phyloP scores from a whole-genome alignment of 2,888 invertebrate genomes.

The Argynnis bischoffii region DNA sequence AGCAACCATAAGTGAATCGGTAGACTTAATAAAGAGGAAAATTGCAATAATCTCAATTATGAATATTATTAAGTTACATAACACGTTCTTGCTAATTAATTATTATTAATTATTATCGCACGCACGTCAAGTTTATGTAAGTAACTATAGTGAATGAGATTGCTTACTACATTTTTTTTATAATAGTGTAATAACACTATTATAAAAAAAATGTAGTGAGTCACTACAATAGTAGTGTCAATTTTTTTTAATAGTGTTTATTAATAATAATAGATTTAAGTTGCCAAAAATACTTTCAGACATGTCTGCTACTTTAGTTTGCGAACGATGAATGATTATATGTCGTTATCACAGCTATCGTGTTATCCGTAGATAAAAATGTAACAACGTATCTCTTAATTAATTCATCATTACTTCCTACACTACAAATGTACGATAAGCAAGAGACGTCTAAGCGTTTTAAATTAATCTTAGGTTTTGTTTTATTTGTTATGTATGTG shows the following conservation, averaged over 20 bases:
- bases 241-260: too few relatives aligned
- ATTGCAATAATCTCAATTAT: too few relatives aligned
- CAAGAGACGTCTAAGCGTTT: not conserved
- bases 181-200: too few relatives aligned
- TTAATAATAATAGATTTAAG: too few relatives aligned
- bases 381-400: conserved; percentile 37
- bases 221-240: too few relatives aligned
- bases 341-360: conserved; percentile 25
- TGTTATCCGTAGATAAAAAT: conserved; percentile 29
- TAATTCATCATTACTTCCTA: conserved; percentile 49
- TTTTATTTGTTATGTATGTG: not conserved
- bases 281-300: conserved; percentile 17
- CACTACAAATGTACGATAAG: conserved; percentile 39
- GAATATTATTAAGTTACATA: too few relatives aligned
- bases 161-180: not conserved
- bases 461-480: not conserved
- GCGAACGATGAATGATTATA: conserved; percentile 36
- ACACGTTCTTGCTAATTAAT: too few relatives aligned
- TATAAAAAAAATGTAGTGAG: too few relatives aligned
- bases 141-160: not conserved
- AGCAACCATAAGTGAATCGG: too few relatives aligned
- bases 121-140: too few relatives aligned
- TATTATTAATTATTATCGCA: too few relatives aligned
- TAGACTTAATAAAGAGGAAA: too few relatives aligned
- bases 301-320: conserved; percentile 29